These are phyloP conservation scores for Plotosus lineatus DNA, from an alignment of 2,113 vertebrate species.

Conservation along the genomic window DNA sequence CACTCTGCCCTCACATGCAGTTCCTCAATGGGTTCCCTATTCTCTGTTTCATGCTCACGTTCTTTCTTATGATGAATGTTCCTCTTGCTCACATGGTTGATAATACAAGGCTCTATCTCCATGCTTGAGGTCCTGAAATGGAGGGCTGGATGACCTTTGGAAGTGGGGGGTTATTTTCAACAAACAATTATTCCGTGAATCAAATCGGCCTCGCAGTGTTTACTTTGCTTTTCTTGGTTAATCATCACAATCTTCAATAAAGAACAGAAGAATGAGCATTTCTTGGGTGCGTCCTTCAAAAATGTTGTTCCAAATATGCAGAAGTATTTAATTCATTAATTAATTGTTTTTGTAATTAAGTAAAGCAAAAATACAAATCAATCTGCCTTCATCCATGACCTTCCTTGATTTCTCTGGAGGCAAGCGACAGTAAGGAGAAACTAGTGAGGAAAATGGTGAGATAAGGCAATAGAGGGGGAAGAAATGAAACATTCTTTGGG, in stretches of 20 bases:
- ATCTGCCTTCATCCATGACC: neutral
- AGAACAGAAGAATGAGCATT: neutral
- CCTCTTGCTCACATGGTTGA: conserved; percentile 8
- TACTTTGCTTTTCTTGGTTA: conserved; percentile 48
- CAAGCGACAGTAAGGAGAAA: neutral
- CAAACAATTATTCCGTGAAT: conserved; percentile 59
- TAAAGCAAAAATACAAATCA: conserved; percentile 11
- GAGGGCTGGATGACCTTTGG: conserved; percentile 38
- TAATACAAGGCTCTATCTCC: conserved; percentile 26
- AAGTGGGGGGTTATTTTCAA: conserved; percentile 66
- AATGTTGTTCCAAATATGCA: conserved; percentile 8
- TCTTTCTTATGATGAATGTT: conserved; percentile 33
- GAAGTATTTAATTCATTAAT: neutral
- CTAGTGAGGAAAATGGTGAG: conserved; percentile 38
- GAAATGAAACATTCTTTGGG: conserved; percentile 41
- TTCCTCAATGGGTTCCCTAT: neutral
- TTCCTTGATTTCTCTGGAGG: conserved; percentile 12
- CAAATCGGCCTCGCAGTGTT: conserved; percentile 32
- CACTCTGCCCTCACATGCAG: neutral
- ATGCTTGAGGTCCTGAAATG: conserved; percentile 56
- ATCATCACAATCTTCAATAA: neutral
- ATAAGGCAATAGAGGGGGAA: conserved; percentile 64
- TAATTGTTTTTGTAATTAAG: neutral
- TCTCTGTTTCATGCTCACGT: neutral
- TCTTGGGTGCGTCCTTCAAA: conserved; percentile 4